A percentile compares a stretch with the other conserved stretches of the same genome.
These are phyloP conservation scores for Rousettus leschenaultii DNA, from an alignment of 2,113 vertebrate species.

Conservation along the genomic window DNA sequence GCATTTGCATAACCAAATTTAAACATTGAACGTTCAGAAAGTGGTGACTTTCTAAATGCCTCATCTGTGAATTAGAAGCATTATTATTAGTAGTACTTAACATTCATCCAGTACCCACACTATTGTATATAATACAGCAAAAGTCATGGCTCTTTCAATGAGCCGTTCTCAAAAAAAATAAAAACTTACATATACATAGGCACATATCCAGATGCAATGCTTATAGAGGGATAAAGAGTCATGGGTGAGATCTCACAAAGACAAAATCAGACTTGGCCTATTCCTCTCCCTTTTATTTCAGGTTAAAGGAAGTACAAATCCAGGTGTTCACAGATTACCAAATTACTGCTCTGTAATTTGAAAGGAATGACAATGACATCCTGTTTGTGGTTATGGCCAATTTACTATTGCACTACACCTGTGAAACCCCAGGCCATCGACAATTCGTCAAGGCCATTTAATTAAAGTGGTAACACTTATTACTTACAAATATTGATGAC, in stretches of 20 bases:
- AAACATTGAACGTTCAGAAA: not conserved
- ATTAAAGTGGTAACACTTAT: not conserved
- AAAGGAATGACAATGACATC: constrained; percentile 64
- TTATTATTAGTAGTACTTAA: not conserved
- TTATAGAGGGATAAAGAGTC: not conserved
- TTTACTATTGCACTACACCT: not conserved
- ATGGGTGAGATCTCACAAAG: not conserved
- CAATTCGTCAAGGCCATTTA: not conserved
- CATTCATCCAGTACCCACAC: not conserved
- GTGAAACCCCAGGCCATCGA: not conserved
- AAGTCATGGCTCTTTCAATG: not conserved
- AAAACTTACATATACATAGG: not conserved
- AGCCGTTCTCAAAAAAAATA: not conserved
- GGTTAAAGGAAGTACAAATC: not conserved
- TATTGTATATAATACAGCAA: not conserved
- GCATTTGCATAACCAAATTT: not conserved
- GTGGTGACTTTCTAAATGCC: not conserved
- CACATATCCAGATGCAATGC: not conserved
- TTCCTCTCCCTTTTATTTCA: not conserved
- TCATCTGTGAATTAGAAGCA: not conserved
- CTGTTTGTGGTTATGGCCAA: constrained; percentile 38
- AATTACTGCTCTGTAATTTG: constrained; percentile 27
- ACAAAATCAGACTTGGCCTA: not conserved
- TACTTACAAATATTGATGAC: not conserved
- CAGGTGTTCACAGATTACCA: constrained; percentile 25